Evolutionary conservation across 2,888 invertebrate genomes (phyloP).

Genomic region (Girardia tigrina): DNA sequence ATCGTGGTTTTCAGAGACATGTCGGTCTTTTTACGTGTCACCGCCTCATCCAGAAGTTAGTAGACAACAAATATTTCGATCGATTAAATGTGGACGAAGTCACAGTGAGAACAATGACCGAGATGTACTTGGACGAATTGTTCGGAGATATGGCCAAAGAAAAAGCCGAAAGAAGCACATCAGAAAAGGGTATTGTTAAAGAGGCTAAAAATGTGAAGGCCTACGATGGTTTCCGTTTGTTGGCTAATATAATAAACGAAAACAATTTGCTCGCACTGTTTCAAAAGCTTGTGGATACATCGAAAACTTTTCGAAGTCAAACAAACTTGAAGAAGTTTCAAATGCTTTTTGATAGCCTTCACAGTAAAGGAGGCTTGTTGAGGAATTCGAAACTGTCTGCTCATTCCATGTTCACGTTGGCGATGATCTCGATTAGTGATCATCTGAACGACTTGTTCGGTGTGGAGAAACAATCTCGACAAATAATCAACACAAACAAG

Average conservation of each 20-base stretch:
- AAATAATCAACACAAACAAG: no score
- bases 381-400: neutral
- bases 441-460: neutral
- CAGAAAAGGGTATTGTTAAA: neutral
- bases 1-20: neutral
- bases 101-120: neutral
- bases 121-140: neutral
- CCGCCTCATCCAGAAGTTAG: neutral
- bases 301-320: neutral
- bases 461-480: neutral
- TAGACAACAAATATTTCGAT: neutral
- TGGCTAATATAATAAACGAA: neutral
- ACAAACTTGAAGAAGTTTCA: neutral
- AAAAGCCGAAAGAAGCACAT: neutral
- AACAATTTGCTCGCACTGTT: neutral
- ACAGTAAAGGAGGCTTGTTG: neutral
- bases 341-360: neutral
- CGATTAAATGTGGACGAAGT: neutral
- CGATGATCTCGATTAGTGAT: neutral
- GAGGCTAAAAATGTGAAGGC: neutral
- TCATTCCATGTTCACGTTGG: neutral
- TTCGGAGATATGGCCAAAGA: slow-evolving; percentile 5
- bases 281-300: neutral
- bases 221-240: neutral
- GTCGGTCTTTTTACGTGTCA: neutral